Percentiles rank a stretch among this genome's conserved stretches.
phyloP scores from a whole-genome alignment of 2,113 vertebrate genomes.

The Bettongia penicillata region DNA sequence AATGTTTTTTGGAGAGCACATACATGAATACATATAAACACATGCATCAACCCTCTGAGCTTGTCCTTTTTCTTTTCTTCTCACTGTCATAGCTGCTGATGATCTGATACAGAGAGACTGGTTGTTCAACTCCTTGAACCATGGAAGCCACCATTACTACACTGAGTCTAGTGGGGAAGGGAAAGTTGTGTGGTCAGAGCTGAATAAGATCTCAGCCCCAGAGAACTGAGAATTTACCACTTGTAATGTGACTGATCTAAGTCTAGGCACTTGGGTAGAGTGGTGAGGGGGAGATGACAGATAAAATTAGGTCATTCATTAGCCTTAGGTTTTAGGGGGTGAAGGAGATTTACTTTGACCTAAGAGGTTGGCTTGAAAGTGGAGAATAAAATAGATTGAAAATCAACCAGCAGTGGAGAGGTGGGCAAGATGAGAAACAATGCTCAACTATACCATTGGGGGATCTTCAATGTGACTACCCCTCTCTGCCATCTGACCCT shows the following conservation, averaged over 20 bases:
- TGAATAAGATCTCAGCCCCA: background rate
- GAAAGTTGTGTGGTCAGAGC: background rate
- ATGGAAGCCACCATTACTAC: background rate
- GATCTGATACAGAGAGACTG: background rate
- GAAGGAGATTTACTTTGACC: background rate
- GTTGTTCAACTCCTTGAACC: background rate
- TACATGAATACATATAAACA: background rate
- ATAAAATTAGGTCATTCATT: background rate
- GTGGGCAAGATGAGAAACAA: background rate
- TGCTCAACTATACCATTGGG: background rate
- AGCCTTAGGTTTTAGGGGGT: background rate
- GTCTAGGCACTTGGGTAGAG: background rate
- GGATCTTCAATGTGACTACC: background rate
- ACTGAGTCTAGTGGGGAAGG: background rate
- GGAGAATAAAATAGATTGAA: background rate
- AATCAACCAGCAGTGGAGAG: background rate
- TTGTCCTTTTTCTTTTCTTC: background rate
- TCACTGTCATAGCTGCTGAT: background rate
- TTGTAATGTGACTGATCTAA: background rate
- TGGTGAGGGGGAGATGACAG: background rate
- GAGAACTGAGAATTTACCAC: background rate
- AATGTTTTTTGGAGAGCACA: background rate
- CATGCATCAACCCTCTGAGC: background rate
- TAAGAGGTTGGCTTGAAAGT: rapidly evolving
- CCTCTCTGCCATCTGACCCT: background rate